These are phyloP conservation scores for Acridotheres tristis DNA, from an alignment of 2,797 vertebrate genomes.

Conservation along the genomic window DNA sequence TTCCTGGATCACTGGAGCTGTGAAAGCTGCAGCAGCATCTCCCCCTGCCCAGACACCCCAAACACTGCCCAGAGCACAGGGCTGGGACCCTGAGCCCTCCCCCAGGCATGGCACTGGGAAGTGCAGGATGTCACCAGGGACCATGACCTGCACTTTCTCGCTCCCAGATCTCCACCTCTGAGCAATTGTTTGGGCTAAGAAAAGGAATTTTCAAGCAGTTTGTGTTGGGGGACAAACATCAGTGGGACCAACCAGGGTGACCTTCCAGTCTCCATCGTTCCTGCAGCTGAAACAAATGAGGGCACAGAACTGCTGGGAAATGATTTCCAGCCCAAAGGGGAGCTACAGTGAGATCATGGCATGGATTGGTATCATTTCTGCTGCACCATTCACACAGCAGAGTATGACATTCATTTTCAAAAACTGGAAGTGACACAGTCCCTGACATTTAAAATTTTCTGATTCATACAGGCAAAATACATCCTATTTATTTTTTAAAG, in stretches of 20 bases:
- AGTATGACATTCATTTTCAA: not conserved
- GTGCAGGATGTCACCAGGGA: fast-evolving
- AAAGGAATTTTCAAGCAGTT: not conserved
- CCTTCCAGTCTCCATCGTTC: not conserved
- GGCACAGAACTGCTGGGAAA: not conserved
- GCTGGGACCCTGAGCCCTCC: not conserved
- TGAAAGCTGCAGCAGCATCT: not conserved
- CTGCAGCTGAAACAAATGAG: not conserved
- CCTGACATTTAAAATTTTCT: slow-evolving; percentile 3
- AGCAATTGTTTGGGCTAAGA: not conserved
- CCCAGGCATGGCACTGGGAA: fast-evolving
- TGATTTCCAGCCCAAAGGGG: not conserved
- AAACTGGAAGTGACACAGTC: not conserved
- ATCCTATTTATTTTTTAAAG: not conserved
- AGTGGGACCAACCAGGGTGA: fast-evolving
- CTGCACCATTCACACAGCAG: not conserved
- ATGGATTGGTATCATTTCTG: not conserved
- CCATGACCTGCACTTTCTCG: fast-evolving
- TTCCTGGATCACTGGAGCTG: not conserved
- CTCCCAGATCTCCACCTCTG: fast-evolving
- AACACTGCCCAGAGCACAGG: not conserved
- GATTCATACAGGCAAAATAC: not conserved
- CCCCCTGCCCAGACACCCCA: not conserved
- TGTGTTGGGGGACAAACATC: not conserved
- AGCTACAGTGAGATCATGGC: not conserved